These are phyloP conservation scores for Rosalia funebris DNA, from an alignment of 2,888 invertebrate genomes.

Conservation along the genomic window DNA sequence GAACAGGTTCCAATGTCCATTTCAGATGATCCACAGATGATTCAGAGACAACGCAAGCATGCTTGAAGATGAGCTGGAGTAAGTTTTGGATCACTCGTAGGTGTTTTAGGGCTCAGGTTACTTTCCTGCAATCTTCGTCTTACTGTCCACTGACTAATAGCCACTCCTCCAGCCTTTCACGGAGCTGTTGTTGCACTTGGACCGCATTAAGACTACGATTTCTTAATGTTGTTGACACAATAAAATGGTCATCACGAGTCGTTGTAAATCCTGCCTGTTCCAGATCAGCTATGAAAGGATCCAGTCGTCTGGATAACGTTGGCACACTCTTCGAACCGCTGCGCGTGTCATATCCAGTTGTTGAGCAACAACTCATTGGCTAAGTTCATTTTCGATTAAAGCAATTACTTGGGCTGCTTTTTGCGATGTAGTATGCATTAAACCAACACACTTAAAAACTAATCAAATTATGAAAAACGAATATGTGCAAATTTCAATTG, in stretches of 20 bases:
- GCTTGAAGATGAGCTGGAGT: constrained; percentile 41
- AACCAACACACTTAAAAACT: constrained; percentile 34
- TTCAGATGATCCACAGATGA: constrained; percentile 43
- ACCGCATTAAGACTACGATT: constrained; percentile 32
- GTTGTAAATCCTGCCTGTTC: constrained; percentile 30
- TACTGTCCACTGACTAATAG: constrained; percentile 45
- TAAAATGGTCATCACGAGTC: constrained; percentile 37
- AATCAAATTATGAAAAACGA: constrained; percentile 30
- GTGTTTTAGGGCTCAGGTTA: constrained; percentile 36
- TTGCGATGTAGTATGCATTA: constrained; percentile 38
- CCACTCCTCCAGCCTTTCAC: constrained; percentile 35
- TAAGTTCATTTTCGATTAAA: constrained; percentile 26
- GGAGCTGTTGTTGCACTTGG: constrained; percentile 31
- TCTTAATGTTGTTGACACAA: constrained; percentile 39
- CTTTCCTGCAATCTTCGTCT: constrained; percentile 41
- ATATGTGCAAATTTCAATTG: constrained; percentile 32
- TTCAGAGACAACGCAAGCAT: constrained; percentile 42
- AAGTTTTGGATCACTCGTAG: constrained; percentile 41
- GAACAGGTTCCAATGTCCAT: constrained; percentile 43
- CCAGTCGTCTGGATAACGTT: constrained; percentile 40
- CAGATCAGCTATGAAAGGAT: constrained; percentile 38
- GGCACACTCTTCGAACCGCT: constrained; percentile 37
- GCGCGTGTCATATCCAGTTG: constrained; percentile 29
- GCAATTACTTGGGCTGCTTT: constrained; percentile 32
- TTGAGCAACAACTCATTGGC: constrained; percentile 16